Percentiles rank a stretch among this genome's conserved stretches.
phyloP scores from a whole-genome alignment of 2,113 vertebrate species.

The Apistogramma diplotaenia region DNA sequence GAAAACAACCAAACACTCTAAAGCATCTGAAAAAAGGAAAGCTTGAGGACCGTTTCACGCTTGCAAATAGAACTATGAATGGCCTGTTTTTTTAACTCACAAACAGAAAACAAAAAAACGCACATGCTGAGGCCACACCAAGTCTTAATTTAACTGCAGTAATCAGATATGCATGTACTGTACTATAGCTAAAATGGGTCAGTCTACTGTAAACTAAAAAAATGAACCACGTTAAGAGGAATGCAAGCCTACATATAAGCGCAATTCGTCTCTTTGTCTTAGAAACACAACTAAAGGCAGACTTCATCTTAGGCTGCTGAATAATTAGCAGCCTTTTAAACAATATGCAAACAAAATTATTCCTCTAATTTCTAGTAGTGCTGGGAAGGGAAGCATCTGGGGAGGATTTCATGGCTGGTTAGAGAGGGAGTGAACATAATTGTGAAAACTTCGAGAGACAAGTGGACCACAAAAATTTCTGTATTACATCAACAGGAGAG shows the following conservation, averaged over 20 bases:
- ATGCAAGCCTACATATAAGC: not conserved
- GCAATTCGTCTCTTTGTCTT: not conserved
- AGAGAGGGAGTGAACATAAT: constrained; percentile 37
- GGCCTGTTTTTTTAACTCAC: not conserved
- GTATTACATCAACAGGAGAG: constrained; percentile 14
- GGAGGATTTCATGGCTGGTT: constrained; percentile 27
- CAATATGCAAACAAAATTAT: not conserved
- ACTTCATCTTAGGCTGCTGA: not conserved
- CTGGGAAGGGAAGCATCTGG: constrained; percentile 10
- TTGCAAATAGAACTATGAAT: not conserved
- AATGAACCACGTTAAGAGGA: constrained; percentile 8
- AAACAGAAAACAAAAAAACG: not conserved
- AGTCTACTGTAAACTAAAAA: not conserved
- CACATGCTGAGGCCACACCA: not conserved
- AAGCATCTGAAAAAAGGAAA: not conserved
- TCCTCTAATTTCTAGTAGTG: constrained; percentile 24
- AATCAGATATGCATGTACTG: not conserved
- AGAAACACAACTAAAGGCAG: not conserved
- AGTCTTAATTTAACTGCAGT: not conserved
- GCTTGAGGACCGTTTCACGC: not conserved
- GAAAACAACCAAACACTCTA: not conserved
- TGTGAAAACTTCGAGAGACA: constrained; percentile 46
- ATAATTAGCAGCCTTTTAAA: not conserved
- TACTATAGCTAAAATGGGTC: not conserved
- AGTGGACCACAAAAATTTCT: constrained; percentile 43